Evolutionary conservation across 2,113 vertebrate species (phyloP), one percentile per base, ranked within the genome.

Genomic region (Thalassarche chlororhynchos): DNA sequence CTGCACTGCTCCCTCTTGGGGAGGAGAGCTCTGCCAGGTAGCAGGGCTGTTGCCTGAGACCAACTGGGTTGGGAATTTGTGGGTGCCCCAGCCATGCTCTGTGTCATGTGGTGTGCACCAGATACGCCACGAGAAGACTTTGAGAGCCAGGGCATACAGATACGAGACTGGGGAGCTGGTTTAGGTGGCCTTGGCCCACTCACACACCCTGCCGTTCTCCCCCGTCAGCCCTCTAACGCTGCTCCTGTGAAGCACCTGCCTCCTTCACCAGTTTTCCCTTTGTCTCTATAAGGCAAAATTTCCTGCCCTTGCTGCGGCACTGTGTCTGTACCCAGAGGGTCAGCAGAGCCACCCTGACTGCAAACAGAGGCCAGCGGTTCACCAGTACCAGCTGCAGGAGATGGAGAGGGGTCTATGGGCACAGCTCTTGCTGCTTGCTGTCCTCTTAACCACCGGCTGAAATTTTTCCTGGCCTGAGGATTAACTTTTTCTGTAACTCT

Each of bases 401-500:
- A 3, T 51, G 24, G 23, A 64, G 18, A 83, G 49, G 44, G 32
- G 60, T 80, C n/a, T 3, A 2, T 1, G 8, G 58, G 20, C 52
- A 32, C 40, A 40, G 9, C 36, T 54, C 44, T 87, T 8, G 64
- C 42, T 60, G 26, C 44, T 75, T 87, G 80, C 64, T 85, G n/a
- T 64, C n/a, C 71, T 81, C n/a, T 66, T 84, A 86, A 82, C 28
- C 68, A 61, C 44, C 0, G 1, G 15, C 72, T 84, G 72, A 89
- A 79, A 68, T 83, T 89, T 86, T 26, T 84, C 31, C 70, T 64
- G 20, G 36, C 24, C 68, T 55, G 15, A 42, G 70, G 89, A 95
- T 96, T 93, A 94, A 85, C 29, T 57, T 91, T 84, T 96, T 65
- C 70, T 89, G 64, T 95, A 89, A 54, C 74, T 93, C 66, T 94